These are phyloP conservation scores for Colius striatus DNA, from an alignment of 2,113 vertebrate genomes.

Conservation along the genomic window DNA sequence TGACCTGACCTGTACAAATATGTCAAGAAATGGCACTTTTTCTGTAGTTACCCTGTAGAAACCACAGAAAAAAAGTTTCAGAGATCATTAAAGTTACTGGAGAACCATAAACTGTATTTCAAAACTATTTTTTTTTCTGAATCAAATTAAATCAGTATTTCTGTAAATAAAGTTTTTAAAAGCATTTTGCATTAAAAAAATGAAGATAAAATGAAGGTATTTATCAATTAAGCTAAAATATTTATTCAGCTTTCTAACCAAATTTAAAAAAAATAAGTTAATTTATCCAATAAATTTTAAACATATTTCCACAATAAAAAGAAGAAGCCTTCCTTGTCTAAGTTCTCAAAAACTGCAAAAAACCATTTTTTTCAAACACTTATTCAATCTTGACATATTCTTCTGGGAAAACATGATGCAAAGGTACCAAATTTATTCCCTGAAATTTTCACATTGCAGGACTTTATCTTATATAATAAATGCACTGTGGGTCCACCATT, in stretches of 20 bases:
- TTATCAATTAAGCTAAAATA: background rate
- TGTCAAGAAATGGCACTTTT: background rate
- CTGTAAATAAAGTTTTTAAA: background rate
- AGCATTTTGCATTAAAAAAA: background rate
- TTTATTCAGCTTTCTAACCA: background rate
- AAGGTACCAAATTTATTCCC: slow-evolving; percentile 18
- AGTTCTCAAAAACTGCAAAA: background rate
- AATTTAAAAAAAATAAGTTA: background rate
- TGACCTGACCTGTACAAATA: background rate
- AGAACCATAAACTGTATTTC: background rate
- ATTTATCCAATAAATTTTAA: background rate
- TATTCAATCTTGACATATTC: background rate
- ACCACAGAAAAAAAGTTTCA: background rate
- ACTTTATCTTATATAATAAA: background rate
- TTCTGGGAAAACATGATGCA: background rate
- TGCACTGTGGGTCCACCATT: background rate
- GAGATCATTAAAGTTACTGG: background rate
- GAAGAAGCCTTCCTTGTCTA: background rate
- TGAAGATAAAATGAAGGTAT: background rate
- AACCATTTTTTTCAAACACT: background rate
- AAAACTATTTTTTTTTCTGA: background rate
- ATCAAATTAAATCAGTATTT: background rate
- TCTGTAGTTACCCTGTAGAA: background rate
- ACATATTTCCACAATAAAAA: background rate
- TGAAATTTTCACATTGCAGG: slow-evolving; percentile 19